A percentile compares a stretch with the other conserved stretches of the same genome.
These are phyloP conservation scores for Drosophila serrata DNA, from an alignment of 1,140 invertebrate genomes.

Conservation along the genomic window DNA sequence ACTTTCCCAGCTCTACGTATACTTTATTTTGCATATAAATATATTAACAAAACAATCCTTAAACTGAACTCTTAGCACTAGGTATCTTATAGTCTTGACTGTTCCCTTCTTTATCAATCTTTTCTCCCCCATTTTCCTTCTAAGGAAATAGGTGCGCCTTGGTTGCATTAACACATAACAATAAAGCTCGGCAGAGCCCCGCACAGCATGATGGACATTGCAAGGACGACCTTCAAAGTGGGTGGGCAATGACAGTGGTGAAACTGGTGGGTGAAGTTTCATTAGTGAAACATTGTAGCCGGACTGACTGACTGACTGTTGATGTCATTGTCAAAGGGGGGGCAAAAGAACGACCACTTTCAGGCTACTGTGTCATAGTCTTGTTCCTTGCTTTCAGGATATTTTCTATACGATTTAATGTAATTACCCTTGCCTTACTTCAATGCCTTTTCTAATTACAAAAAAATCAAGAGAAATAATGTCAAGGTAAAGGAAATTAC, in stretches of 20 bases:
- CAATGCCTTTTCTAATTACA: slow-evolving; percentile 1
- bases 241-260: slow-evolving; percentile 10
- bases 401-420: neutral
- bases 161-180: slow-evolving; percentile 32
- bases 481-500: slow-evolving; percentile 7
- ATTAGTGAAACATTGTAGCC: slow-evolving; percentile 30
- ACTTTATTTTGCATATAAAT: no score
- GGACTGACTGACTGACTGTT: no score
- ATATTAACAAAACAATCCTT: neutral
- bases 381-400: neutral
- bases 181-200: slow-evolving; percentile 30
- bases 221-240: slow-evolving; percentile 49
- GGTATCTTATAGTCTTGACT: neutral
- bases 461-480: neutral
- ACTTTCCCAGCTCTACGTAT: neutral
- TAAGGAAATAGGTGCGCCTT: slow-evolving; percentile 38
- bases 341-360: neutral
- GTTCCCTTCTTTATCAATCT: neutral
- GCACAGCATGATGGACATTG: slow-evolving; percentile 39
- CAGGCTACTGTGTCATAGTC: neutral
- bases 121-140: slow-evolving; percentile 7
- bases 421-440: neutral
- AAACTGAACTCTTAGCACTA: no score
- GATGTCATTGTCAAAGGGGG: slow-evolving; percentile 24
- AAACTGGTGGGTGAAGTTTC: slow-evolving; percentile 15